Evolutionary conservation across 2,113 vertebrate species (phyloP).

Genomic region (Pongo pygmaeus): DNA sequence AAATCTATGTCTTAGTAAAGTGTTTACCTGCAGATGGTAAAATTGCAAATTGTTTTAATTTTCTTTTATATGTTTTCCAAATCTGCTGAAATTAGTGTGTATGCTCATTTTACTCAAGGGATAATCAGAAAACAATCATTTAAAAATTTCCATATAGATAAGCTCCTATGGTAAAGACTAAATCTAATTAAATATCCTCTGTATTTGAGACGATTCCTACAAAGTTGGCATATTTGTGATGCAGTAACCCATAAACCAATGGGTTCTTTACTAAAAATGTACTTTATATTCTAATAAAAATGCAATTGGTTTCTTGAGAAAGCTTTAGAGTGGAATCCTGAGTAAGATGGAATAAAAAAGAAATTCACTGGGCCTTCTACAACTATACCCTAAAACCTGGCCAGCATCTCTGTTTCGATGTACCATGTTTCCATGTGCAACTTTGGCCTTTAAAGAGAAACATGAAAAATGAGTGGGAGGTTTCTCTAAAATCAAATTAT

Average conservation of each 20-base stretch:
- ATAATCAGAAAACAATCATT: constrained; percentile 4
- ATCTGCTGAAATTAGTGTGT: neutral
- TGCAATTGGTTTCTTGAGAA: neutral
- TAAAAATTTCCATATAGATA: neutral
- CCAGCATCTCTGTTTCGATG: neutral
- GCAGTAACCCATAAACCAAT: neutral
- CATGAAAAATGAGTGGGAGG: neutral
- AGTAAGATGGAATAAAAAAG: neutral
- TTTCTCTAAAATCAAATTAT: constrained; percentile 54
- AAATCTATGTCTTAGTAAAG: constrained; percentile 6
- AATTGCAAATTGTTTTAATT: neutral
- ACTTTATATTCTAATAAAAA: constrained; percentile 40
- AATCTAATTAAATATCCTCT: constrained; percentile 32
- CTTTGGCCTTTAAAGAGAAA: neutral
- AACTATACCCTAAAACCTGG: neutral
- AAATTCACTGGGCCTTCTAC: neutral
- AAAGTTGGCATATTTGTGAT: neutral
- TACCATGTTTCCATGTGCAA: too few relatives aligned
- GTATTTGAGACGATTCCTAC: neutral
- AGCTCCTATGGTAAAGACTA: neutral
- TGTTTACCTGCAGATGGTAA: neutral
- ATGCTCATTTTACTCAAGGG: neutral
- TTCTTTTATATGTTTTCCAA: neutral
- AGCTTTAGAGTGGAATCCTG: neutral
- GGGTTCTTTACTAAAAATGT: neutral